Base-by-base conservation (phyloP, 2,113 vertebrate species). In the Platichthys stellatus region DNA sequence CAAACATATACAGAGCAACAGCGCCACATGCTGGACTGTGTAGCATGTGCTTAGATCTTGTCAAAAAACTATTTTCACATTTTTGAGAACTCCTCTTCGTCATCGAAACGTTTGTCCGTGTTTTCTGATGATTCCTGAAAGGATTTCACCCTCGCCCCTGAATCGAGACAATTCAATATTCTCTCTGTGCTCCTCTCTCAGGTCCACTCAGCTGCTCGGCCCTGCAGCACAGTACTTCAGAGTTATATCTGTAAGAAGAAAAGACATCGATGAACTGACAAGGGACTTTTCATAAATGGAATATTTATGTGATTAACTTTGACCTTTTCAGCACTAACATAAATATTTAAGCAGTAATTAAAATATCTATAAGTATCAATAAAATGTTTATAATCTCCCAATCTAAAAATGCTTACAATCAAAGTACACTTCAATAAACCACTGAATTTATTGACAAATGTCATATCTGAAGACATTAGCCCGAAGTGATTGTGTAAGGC, bases 11-110 rank as follows among this genome's bases (percentile, higher is more conserved):
- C 43, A 69, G 56, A 76, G 35, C 78, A 63, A 78, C 60, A 81
- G 90, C 89, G 35, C 89, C 91, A 82, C 90, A 24, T 38, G 5
- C 89, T 93, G 92, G 90, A 69, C 14, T 35, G 35, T 5, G 3
- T 3, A 21, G 35, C 14, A 6, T 53, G 45, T 49, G 23, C 24
- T 3, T 31, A 31, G 7, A 43, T 43, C 12, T 43, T 43, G 35
- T 12, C 11, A 10, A 40, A 40, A 40, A 40, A 40, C 0, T 3
- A 43, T 43, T 18, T 51, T 51, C 12, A 18, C 47, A 49, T 17
- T 18, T 51, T 10, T 35, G n/a, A 51, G 0, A 0, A 7, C 13
- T 51, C 40, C 12, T 43, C 35, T 43, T 11, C 40, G 11, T 43
- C 40, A 43, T 43, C 12, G 12, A 13, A 43, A 43, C 2, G 2